Evolutionary conservation across 2,888 invertebrate genomes (phyloP), one percentile per base, ranked within the genome.

Genomic region (Bugula neritina): DNA sequence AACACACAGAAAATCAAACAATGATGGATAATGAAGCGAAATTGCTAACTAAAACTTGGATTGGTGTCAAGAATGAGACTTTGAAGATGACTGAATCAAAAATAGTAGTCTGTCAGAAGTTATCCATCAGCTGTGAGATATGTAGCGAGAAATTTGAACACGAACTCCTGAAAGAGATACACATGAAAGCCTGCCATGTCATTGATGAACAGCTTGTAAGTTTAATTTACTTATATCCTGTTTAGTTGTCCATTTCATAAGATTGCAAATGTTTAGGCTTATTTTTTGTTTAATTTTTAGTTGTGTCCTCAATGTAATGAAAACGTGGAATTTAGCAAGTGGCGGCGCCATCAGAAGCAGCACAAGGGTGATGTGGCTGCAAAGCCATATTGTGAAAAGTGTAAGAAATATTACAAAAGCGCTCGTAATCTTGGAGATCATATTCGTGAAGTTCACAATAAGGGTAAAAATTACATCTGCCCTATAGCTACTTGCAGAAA

Each of bases 161-260:
- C 31, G 27, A 63, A n/a, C 27, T 13, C 10, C 63, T 63, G 29
- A 63, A 63, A 63, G 63, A 63, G 13, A 63, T 63, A 63, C 63
- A 63, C 34, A 27, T 63, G 29, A 25, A 5, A 29, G 10, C 63
- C 10, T 29, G 10, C 63, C 63, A 63, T n/a, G 13, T 27, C 21
- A 25, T 57, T 5, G 57, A 25, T n/a, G 57, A 57, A 23, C 25
- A 25, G 23, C 25, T 23, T 25, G 57, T 57, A 25, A 57, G 57
- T 57, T 5, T n/a, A n/a, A n/a, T n/a, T n/a, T n/a, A n/a, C n/a
- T n/a, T n/a, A n/a, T n/a, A n/a, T n/a, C n/a, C n/a, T n/a, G n/a
- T n/a, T n/a, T n/a, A n/a, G n/a, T n/a, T n/a, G n/a, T n/a, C n/a
- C n/a, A n/a, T n/a, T n/a, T n/a, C n/a, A n/a, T n/a, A n/a, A n/a